Percentiles rank a stretch among this genome's conserved stretches.
Evolutionary conservation across 2,113 vertebrate species (phyloP).

Genomic region (Pachycephala philippinensis): DNA sequence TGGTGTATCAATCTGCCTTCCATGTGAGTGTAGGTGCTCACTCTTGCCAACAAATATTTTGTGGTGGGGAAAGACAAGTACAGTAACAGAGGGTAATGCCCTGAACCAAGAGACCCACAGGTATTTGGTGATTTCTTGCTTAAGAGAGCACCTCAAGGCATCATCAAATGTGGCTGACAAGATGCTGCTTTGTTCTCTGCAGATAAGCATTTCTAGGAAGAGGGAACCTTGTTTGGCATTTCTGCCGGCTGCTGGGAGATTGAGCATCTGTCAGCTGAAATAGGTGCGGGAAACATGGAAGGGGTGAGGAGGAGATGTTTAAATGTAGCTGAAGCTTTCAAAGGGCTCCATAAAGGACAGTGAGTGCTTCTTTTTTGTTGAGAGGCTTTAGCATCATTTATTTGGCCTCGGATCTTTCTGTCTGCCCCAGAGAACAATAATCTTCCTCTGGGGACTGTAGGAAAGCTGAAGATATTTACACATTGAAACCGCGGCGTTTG

Average conservation of each 20-base stretch:
- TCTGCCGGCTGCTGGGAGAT: background rate
- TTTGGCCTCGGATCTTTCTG: background rate
- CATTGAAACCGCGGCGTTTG: background rate
- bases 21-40: fast-evolving
- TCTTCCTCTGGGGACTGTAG: background rate
- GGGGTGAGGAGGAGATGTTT: background rate
- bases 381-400: background rate
- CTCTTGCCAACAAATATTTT: background rate
- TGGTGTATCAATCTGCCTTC: background rate
- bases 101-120: background rate
- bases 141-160: background rate
- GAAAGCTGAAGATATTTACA: background rate
- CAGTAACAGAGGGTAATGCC: background rate
- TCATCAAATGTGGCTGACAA: fast-evolving
- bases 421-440: background rate
- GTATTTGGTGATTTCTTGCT: background rate
- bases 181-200: background rate
- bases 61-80: background rate
- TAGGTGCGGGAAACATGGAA: background rate
- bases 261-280: background rate
- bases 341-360: background rate
- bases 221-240: background rate
- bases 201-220: background rate
- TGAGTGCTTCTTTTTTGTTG: background rate
- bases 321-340: background rate